Evolutionary conservation across 2,797 vertebrate genomes (phyloP).

Genomic region (Gorsachius magnificus): DNA sequence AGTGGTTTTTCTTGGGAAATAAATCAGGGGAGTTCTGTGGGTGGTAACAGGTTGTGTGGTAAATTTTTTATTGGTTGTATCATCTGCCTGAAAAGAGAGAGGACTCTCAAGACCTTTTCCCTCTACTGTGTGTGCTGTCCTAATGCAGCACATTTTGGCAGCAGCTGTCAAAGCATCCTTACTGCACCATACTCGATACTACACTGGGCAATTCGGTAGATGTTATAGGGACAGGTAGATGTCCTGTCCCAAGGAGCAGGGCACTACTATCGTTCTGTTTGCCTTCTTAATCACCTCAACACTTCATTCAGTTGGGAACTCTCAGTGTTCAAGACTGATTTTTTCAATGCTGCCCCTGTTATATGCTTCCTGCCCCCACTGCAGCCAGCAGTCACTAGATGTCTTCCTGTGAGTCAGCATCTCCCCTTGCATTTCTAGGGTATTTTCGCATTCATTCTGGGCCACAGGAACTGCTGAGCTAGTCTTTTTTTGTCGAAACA

Average conservation of each 20-base stretch:
- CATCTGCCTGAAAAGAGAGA: not conserved
- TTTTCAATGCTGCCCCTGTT: not conserved
- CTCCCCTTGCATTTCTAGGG: not conserved
- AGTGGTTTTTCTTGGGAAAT: not conserved
- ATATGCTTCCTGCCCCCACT: not conserved
- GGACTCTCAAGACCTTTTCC: not conserved
- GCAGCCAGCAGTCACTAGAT: not conserved
- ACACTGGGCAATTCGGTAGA: not conserved
- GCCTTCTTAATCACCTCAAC: not conserved
- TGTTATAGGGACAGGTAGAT: not conserved
- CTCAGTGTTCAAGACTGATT: not conserved
- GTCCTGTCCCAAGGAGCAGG: not conserved
- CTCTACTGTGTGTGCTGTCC: accelerated
- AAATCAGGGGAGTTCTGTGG: not conserved
- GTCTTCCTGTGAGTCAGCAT: not conserved
- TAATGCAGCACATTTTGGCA: not conserved
- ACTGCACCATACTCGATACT: too few species aligned
- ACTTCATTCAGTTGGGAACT: not conserved
- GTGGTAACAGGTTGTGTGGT: accelerated
- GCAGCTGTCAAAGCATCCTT: not conserved
- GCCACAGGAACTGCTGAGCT: not conserved
- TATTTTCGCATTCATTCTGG: not conserved
- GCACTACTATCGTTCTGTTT: not conserved
- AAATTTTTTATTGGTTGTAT: not conserved
- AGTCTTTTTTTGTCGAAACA: not conserved